These are phyloP conservation scores for Drosophila lacertosa DNA, from an alignment of 1,140 invertebrate species.

Conservation along the genomic window DNA sequence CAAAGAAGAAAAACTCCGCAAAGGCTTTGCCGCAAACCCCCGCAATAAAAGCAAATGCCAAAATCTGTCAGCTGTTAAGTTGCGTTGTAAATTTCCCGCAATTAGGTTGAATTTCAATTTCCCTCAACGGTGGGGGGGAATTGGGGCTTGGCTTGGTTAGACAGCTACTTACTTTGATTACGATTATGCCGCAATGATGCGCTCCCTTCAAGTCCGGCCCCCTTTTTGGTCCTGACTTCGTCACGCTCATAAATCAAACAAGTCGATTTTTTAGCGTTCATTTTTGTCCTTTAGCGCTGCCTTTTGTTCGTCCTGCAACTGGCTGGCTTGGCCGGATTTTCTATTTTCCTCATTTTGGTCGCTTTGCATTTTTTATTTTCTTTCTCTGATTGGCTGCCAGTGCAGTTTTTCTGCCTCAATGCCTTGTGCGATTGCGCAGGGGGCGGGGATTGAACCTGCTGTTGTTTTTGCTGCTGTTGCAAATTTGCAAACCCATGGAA, in stretches of 20 bases:
- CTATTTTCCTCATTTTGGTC: background rate
- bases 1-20: conserved; percentile 5
- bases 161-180: conserved; percentile 74
- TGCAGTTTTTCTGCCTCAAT: conserved; percentile 78
- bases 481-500: conserved; percentile 61
- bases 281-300: conserved; percentile 47
- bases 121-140: conserved; percentile 5
- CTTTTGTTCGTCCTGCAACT: conserved; percentile 25
- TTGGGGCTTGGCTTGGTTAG: background rate
- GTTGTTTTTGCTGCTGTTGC: conserved; percentile 3
- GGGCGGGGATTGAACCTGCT: too few species aligned
- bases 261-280: conserved; percentile 40
- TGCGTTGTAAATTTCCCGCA: conserved; percentile 78
- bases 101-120: conserved; percentile 82
- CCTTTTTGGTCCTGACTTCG: background rate
- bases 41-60: conserved; percentile 28
- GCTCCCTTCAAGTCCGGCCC: background rate
- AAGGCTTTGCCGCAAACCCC: background rate
- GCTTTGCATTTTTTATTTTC: conserved; percentile 12
- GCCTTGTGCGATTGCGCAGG: conserved; percentile 22
- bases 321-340: too few species aligned
- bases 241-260: conserved; percentile 44
- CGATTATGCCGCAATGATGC: conserved; percentile 34
- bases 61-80: conserved; percentile 80
- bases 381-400: conserved; percentile 55